A percentile compares a stretch with the other conserved stretches of the same genome.
phyloP scores from a whole-genome alignment of 2,888 invertebrate genomes.

The Amblyjoppa fuscipennis region DNA sequence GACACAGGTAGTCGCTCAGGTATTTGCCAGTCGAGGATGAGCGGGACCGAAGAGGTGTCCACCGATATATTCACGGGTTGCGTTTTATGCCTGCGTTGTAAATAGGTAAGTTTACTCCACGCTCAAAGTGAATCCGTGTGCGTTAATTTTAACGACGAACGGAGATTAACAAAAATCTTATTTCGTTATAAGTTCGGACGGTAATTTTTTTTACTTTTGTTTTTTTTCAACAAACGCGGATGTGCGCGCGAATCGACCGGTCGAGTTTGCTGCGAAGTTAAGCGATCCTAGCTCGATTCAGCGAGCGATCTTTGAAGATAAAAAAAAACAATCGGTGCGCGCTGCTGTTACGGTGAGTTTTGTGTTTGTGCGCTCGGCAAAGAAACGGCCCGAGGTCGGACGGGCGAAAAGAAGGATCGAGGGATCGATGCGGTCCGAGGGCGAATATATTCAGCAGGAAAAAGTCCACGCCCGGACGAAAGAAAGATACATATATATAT shows the following conservation, averaged over 20 bases:
- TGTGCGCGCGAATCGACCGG: slow-evolving; percentile 43
- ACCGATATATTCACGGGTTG: slow-evolving; percentile 58
- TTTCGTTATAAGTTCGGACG: neutral
- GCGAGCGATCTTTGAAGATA: slow-evolving; percentile 5
- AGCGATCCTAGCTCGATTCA: neutral
- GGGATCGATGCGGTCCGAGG: slow-evolving; percentile 52
- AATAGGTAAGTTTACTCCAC: slow-evolving; percentile 78
- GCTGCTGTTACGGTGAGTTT: slow-evolving; percentile 15
- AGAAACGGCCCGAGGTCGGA: slow-evolving; percentile 18
- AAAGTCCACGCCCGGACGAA: slow-evolving; percentile 61
- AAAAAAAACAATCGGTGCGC: slow-evolving; percentile 9
- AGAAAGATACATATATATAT: slow-evolving; percentile 41
- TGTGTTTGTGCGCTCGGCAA: slow-evolving; percentile 28
- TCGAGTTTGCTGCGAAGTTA: slow-evolving; percentile 6
- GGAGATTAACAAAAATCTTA: neutral
- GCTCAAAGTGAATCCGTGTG: slow-evolving; percentile 53
- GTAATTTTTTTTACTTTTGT: slow-evolving; percentile 17
- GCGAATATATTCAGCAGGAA: slow-evolving; percentile 43
- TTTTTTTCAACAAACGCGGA: slow-evolving; percentile 33
- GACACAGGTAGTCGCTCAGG: slow-evolving; percentile 78
- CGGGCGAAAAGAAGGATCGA: slow-evolving; percentile 41
- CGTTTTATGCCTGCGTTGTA: slow-evolving; percentile 75
- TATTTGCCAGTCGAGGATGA: slow-evolving; percentile 83
- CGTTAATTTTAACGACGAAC: neutral
- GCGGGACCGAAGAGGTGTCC: slow-evolving; percentile 77